These are phyloP conservation scores for Nematostella vectensis DNA, from an alignment of 92 coral and sea anemone genomes.

Conservation along the genomic window DNA sequence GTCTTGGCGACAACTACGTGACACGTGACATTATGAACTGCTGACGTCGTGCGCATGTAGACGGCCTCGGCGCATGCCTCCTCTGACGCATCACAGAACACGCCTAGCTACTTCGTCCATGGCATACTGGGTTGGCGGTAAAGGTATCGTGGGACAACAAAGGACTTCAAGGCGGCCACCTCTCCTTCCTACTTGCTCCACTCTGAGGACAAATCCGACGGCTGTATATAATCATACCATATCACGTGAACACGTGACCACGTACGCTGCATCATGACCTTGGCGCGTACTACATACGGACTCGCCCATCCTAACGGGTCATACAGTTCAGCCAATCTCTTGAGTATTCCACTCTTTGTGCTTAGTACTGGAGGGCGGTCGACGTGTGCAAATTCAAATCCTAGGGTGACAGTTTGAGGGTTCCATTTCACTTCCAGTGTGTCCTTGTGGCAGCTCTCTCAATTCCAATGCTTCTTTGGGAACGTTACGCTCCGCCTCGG, in stretches of 20 bases:
- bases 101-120: no score
- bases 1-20: no score
- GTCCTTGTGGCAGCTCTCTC: no score
- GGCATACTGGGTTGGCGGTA: no score
- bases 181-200: conserved; percentile 24
- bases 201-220: no score
- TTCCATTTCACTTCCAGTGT: conserved; percentile 26
- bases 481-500: conserved; percentile 26
- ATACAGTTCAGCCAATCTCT: conserved; percentile 23
- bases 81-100: no score
- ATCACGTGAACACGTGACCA: conserved; percentile 18
- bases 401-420: conserved; percentile 21
- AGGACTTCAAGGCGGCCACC: conserved; percentile 20
- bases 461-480: conserved; percentile 13
- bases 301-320: no score
- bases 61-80: conserved; percentile 24
- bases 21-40: conserved; percentile 6
- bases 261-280: conserved; percentile 25
- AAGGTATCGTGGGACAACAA: no score
- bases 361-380: no score
- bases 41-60: conserved; percentile 9
- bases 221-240: conserved; percentile 4
- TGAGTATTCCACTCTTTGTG: conserved; percentile 17
- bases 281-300: conserved; percentile 21
- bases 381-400: no score